Conservation (phyloP, 2,113 vertebrate species). For the Mobula hypostoma region DNA sequence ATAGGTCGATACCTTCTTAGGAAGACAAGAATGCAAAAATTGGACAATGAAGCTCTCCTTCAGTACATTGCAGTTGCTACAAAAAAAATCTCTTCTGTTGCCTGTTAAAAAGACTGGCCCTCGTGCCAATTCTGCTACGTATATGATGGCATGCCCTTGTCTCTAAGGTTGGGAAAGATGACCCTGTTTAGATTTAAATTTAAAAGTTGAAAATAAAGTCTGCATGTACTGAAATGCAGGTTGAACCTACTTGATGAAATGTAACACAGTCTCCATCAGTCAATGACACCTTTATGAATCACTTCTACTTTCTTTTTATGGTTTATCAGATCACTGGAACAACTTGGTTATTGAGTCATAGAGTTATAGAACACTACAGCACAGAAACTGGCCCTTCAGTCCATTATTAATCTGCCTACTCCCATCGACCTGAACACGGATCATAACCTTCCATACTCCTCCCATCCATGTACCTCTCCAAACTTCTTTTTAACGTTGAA, state of each 20-base stretch:
- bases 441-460: too few relatives aligned
- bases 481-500: too few relatives aligned
- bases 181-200: not conserved
- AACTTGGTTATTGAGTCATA: not conserved
- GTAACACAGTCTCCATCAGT: not conserved
- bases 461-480: too few relatives aligned
- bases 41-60: not conserved
- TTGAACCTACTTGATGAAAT: not conserved
- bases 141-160: not conserved
- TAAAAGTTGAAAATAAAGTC: too few relatives aligned
- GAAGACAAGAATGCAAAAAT: not conserved
- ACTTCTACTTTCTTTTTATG: not conserved
- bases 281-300: not conserved
- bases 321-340: not conserved
- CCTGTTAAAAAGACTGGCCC: not conserved
- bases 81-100: not conserved
- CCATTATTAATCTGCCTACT: too few relatives aligned
- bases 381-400: too few relatives aligned
- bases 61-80: not conserved
- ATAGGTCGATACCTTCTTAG: not conserved
- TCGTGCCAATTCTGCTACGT: not conserved
- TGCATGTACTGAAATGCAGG: not conserved
- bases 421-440: too few relatives aligned
- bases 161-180: not conserved
- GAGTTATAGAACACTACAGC: too few relatives aligned